A percentile compares a stretch with the other conserved stretches of the same genome.
These are phyloP conservation scores for Lasioglossum baleicum DNA, from an alignment of 1,140 invertebrate genomes.

Conservation along the genomic window DNA sequence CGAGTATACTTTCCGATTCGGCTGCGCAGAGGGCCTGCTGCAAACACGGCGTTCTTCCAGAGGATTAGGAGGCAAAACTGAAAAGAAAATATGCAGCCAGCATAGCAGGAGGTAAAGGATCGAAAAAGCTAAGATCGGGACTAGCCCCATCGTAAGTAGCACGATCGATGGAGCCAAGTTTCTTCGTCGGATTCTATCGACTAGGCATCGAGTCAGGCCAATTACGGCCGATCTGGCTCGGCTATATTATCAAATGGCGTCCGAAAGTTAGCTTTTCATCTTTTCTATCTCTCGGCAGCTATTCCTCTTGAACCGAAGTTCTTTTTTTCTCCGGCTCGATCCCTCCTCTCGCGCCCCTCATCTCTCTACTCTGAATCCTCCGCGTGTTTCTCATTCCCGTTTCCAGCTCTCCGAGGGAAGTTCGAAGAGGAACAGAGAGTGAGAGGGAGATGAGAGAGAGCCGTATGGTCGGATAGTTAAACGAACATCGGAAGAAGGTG, in stretches of 20 bases:
- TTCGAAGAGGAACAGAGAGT: slow-evolving; percentile 16
- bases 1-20: slow-evolving; percentile 31
- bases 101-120: not conserved
- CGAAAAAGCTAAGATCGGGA: slow-evolving; percentile 27
- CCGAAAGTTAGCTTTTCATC: slow-evolving; percentile 65
- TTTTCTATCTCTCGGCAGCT: slow-evolving; percentile 47
- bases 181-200: slow-evolving; percentile 41
- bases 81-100: not conserved
- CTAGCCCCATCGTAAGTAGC: not conserved
- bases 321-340: not conserved
- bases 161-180: slow-evolving; percentile 53
- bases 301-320: slow-evolving; percentile 9
- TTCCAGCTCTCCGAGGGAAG: slow-evolving; percentile 14
- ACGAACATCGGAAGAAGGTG: slow-evolving; percentile 53
- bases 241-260: slow-evolving; percentile 62
- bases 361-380: not conserved
- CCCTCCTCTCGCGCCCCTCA: not conserved
- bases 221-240: slow-evolving; percentile 56
- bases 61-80: not conserved
- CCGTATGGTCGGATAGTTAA: slow-evolving; percentile 45
- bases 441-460: too few relatives aligned
- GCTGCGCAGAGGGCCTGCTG: not conserved
- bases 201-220: slow-evolving; percentile 53
- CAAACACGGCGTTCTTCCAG: not conserved
- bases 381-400: not conserved